These are phyloP conservation scores for Poecilia latipinna DNA, from an alignment of 2,113 vertebrate genomes.

Conservation along the genomic window DNA sequence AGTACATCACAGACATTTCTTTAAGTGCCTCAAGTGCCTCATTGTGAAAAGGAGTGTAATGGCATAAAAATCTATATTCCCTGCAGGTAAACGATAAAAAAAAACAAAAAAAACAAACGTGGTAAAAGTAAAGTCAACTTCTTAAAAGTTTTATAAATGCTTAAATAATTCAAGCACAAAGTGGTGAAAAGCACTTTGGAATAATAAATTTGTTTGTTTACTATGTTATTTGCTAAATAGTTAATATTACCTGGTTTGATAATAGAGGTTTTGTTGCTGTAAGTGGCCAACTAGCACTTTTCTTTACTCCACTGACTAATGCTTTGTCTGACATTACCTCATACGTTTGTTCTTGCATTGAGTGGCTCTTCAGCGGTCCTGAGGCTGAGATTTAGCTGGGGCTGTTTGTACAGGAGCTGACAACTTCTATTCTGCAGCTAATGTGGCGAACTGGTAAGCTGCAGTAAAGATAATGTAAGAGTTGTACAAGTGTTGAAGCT, in stretches of 20 bases:
- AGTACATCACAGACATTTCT: not conserved
- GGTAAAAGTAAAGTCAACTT: not conserved
- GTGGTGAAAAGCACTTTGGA: not conserved
- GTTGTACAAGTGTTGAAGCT: constrained; percentile 66
- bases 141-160: not conserved
- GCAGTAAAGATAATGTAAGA: constrained; percentile 70
- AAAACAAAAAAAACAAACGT: not conserved
- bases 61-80: not conserved
- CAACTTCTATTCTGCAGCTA: constrained; percentile 57
- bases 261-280: constrained; percentile 15
- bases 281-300: constrained; percentile 38
- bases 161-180: not conserved
- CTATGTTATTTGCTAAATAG: not conserved
- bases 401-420: constrained; percentile 55
- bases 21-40: not conserved
- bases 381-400: constrained; percentile 16
- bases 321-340: constrained; percentile 42
- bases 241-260: not conserved
- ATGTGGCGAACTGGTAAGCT: constrained; percentile 56
- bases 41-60: not conserved
- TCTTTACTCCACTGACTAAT: constrained; percentile 25
- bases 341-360: constrained; percentile 12
- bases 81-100: not conserved
- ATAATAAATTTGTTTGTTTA: not conserved
- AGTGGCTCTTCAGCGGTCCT: constrained; percentile 17